Base-by-base conservation (phyloP, 1,140 invertebrate species). In the Meloidogyne hapla region DNA sequence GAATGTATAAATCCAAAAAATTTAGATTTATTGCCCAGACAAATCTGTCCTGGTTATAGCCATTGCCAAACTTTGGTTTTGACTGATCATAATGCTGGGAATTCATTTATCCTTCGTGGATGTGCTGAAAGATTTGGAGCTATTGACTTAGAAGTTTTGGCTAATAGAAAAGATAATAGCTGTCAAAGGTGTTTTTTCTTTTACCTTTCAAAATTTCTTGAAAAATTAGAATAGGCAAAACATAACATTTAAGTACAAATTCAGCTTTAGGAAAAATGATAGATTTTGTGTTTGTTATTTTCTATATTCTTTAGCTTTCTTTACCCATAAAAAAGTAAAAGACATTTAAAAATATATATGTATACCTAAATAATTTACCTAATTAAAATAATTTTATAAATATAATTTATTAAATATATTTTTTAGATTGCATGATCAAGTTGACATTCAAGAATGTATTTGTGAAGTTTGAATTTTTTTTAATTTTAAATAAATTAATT, bases 71-170 rank as follows among this genome's bases (percentile, higher is more conserved):
- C 71, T 1, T 64, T 73, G 1, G 25, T 73, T 8, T 45, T 73
- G 12, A 73, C 56, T 33, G 71, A 74, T 15, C 62, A 65, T 67
- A 38, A 42, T 40, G 45, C 64, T n/a, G 73, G 73, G 9, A 64
- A 64, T 67, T 25, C 73, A 2, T 74, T 74, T 67, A 68, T 62
- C 21, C 48, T 74, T 25, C 62, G 73, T n/a, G 73, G 73, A 6
- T 74, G 73, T 74, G 73, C 73, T 26, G 73, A 74, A 74, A 63
- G 64, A 18, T 74, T 74, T 70, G 73, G 73, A 1, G 73, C 73
- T 45, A 26, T 74, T 28, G 73, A 74, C 21, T 26, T 28, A 12
- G 12, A 40, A 21, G 73, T 74, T 64, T 66, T 74, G 62, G 62
- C 4, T 2, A 28, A 67, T 12, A 61, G 73, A 26, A 62, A 45